A percentile compares a stretch with the other conserved stretches of the same genome.
These are phyloP conservation scores for Bombus vancouverensis DNA, from an alignment of 1,140 invertebrate species.

Conservation along the genomic window DNA sequence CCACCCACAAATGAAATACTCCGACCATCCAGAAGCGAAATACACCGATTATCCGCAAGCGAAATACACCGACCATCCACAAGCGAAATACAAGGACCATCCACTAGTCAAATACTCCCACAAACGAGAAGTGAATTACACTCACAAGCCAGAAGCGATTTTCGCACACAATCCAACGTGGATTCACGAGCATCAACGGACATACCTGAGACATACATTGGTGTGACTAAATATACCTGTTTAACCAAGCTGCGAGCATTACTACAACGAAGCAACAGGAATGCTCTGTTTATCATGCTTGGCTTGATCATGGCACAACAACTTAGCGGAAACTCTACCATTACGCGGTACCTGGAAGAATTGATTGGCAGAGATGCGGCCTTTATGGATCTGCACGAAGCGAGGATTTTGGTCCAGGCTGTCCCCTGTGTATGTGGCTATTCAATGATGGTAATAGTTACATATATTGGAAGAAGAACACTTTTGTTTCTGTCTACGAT, in stretches of 20 bases:
- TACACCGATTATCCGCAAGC: no score
- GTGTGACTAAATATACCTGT: slow-evolving; percentile 68
- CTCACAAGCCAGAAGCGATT: no score
- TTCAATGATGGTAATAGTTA: rapidly evolving
- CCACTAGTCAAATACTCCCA: no score
- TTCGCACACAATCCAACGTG: rapidly evolving
- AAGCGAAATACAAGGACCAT: no score
- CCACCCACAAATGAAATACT: no score
- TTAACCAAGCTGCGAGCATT: slow-evolving; percentile 55
- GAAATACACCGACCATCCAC: no score
- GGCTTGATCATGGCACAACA: slow-evolving; percentile 89
- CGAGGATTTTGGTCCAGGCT: slow-evolving; percentile 82
- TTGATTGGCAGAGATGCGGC: slow-evolving; percentile 86
- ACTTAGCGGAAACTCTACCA: slow-evolving; percentile 89
- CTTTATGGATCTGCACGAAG: slow-evolving; percentile 81
- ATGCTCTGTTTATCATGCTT: slow-evolving; percentile 86
- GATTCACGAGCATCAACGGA: slow-evolving; percentile 72
- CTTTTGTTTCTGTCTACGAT: no score
- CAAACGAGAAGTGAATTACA: no score
- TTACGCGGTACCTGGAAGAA: slow-evolving; percentile 89
- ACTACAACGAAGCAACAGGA: slow-evolving; percentile 83
- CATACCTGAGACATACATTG: slow-evolving; percentile 47
- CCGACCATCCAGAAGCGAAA: no score
- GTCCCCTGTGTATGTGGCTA: slow-evolving; percentile 85
- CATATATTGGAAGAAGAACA: no score